Evolutionary conservation across 1,140 invertebrate species (phyloP).

Genomic region (Monochamus saltuarius): DNA sequence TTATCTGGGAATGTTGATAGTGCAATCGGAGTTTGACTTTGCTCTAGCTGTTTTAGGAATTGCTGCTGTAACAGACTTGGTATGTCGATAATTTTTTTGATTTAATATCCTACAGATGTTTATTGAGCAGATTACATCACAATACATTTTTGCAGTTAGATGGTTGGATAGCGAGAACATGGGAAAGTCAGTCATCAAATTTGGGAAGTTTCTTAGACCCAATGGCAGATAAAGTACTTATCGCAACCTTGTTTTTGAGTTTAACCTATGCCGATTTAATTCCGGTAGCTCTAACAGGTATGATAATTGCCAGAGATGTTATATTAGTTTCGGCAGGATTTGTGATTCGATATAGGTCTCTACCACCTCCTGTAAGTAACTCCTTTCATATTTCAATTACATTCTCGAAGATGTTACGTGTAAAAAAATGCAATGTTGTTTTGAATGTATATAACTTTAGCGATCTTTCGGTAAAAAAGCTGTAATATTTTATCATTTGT

Average conservation of each 20-base stretch:
- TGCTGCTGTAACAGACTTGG: conserved; percentile 84
- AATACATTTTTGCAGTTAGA: conserved; percentile 69
- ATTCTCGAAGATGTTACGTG: neutral
- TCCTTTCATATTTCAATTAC: neutral
- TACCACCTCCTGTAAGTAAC: conserved; percentile 80
- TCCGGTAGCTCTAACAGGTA: conserved; percentile 78
- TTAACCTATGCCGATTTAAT: conserved; percentile 83
- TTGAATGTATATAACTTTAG: conserved; percentile 34
- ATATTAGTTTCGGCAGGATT: conserved; percentile 80
- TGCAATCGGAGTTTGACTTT: conserved; percentile 71
- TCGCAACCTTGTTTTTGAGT: conserved; percentile 84
- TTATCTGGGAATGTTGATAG: conserved; percentile 76
- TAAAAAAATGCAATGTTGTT: no score
- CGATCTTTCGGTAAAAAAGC: conserved; percentile 1
- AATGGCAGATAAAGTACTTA: conserved; percentile 94
- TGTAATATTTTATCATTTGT: conserved; percentile 47
- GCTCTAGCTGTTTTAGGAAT: conserved; percentile 73
- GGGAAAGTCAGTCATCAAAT: conserved; percentile 85
- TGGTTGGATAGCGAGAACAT: conserved; percentile 93
- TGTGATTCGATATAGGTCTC: conserved; percentile 85
- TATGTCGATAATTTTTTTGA: conserved; percentile 50
- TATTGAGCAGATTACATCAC: no score
- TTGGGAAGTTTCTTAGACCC: conserved; percentile 96
- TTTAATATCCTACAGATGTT: neutral
- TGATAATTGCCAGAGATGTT: conserved; percentile 84